Evolutionary conservation across 2,888 invertebrate species (phyloP), one percentile per base, ranked within the genome.

Genomic region (Meandrusa payeni): DNA sequence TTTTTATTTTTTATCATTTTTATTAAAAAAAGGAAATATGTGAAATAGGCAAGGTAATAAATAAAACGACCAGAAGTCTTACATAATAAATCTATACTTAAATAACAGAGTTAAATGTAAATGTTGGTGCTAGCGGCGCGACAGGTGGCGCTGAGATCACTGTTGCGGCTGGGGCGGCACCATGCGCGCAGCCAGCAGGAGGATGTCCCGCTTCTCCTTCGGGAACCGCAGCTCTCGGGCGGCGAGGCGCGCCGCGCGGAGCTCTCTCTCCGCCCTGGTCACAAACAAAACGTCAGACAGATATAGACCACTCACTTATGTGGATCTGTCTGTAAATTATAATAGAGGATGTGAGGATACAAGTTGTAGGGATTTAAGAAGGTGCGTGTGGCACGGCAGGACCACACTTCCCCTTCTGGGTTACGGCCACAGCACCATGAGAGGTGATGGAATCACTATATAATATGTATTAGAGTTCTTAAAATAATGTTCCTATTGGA

Each of bases 121-220:
- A 48, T 40, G 50, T 54, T 49, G 28, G 55, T 55, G 58, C 59
- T 60, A 57, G 63, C 55, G 50, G 61, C 59, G 61, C 56, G 57
- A 52, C 48, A 50, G 50, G 46, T 58, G 52, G 59, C 59, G 64
- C 64, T 70, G 69, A 69, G 80, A 85, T 85, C 81, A 86, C 85
- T 85, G 83, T 78, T 76, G 73, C 67, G 73, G 76, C 65, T 70
- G 75, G 52, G 80, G 78, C 48, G 86, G 80, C 22, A 78, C 91
- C 58, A 96, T 91, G 76, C 97, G 96, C 64, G 95, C 95, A 91
- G 97, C 97, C 64, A 96, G 90, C 88, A 96, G 93, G 34, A 97
- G 89, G 69, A 97, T 97, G 78, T 97, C 97, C 73, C 97, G 94
- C 76, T 97, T 97, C 80, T 97, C 97, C 82, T 97, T 97, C 41